Conservation (phyloP, 1,140 invertebrate genomes). For the Caenorhabditis inopinata region DNA sequence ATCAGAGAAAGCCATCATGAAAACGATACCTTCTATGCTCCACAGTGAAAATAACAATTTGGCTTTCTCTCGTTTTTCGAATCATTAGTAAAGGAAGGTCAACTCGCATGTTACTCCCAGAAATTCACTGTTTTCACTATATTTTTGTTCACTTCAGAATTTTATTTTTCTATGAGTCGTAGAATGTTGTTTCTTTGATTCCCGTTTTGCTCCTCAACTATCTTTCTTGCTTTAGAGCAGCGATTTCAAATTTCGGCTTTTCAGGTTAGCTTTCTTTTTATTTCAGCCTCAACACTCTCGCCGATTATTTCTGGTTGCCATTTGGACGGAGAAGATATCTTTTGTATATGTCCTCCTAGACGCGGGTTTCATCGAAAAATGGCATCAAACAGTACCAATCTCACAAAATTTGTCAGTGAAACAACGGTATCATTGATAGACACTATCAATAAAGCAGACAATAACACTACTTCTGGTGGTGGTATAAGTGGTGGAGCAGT, state of each 20-base stretch:
- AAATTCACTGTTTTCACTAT: background rate
- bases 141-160: background rate
- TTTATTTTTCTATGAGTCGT: background rate
- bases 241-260: too few species aligned
- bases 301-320: constrained; percentile 40
- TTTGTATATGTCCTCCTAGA: constrained; percentile 40
- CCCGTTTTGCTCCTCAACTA: too few species aligned
- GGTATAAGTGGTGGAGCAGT: constrained; percentile 48
- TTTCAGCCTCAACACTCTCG: constrained; percentile 36
- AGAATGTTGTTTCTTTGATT: background rate
- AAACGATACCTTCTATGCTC: too few species aligned
- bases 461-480: background rate
- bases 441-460: background rate
- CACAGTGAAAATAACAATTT: too few species aligned
- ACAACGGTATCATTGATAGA: background rate
- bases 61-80: too few species aligned
- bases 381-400: background rate
- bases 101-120: too few species aligned
- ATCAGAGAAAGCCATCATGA: too few species aligned
- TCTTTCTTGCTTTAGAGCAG: too few species aligned
- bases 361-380: background rate
- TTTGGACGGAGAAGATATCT: constrained; percentile 25
- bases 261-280: background rate
- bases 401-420: background rate
- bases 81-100: too few species aligned